Evolutionary conservation across 2,888 invertebrate species (phyloP).

Genomic region (Polydrusus cervinus): DNA sequence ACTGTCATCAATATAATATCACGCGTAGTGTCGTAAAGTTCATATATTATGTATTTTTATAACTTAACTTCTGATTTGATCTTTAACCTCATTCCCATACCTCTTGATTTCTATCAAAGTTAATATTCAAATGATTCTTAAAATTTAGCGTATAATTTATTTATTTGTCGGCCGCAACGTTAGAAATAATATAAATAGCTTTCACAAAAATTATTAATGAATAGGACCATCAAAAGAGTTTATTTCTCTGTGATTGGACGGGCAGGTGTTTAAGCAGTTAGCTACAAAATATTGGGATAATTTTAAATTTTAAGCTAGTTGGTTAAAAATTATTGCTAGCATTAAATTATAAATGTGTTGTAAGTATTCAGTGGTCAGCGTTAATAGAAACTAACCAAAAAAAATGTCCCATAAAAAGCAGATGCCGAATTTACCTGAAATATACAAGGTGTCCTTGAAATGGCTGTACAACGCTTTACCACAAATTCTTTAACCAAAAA

Average conservation of each 20-base stretch:
- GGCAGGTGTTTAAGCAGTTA: not conserved
- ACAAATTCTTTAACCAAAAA: too few relatives aligned
- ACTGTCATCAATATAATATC: too few relatives aligned
- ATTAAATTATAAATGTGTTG: too few relatives aligned
- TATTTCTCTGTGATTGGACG: conserved; percentile 13
- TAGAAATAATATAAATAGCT: conserved; percentile 26
- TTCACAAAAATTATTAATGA: conserved; percentile 32
- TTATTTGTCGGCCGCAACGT: conserved; percentile 23
- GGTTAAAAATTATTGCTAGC: not conserved
- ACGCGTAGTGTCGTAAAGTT: not conserved
- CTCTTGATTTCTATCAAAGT: conserved; percentile 23
- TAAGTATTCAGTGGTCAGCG: too few relatives aligned
- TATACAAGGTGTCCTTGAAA: too few relatives aligned
- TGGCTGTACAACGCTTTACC: too few relatives aligned
- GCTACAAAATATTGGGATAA: not conserved
- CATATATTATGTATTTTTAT: conserved; percentile 4
- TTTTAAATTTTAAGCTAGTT: not conserved
- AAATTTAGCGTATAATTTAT: conserved; percentile 27
- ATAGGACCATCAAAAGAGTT: not conserved
- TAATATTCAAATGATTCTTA: conserved; percentile 22
- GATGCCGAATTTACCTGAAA: too few relatives aligned
- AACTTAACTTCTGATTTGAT: conserved; percentile 34
- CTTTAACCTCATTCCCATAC: conserved; percentile 37
- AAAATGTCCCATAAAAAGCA: too few relatives aligned
- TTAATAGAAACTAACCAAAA: too few relatives aligned